Conservation (phyloP, 2,888 invertebrate genomes). For the Germaria angustata region DNA sequence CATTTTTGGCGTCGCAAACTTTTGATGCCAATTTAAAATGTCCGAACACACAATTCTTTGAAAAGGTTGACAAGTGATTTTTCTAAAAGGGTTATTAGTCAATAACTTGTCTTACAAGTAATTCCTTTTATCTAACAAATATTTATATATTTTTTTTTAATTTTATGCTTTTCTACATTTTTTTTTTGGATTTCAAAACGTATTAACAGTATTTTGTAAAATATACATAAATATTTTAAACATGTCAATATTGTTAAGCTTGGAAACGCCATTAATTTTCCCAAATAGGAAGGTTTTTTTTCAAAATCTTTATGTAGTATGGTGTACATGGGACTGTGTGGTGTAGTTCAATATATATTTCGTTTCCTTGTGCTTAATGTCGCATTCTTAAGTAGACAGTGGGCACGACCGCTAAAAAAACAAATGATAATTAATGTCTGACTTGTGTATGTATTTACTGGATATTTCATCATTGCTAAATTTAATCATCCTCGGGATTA, state of each 20-base stretch:
- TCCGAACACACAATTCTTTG: neutral
- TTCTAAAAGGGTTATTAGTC: conserved; percentile 34
- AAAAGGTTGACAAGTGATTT: neutral
- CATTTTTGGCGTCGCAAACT: neutral
- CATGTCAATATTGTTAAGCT: conserved; percentile 55
- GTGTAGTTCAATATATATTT: too few species aligned
- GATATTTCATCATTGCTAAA: too few species aligned
- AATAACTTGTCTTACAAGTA: conserved; percentile 19
- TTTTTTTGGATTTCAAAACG: conserved; percentile 31
- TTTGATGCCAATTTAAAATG: conserved; percentile 7
- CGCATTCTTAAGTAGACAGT: neutral
- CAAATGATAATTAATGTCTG: too few species aligned
- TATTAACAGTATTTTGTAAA: conserved; percentile 5
- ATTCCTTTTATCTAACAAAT: neutral
- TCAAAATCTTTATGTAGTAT: neutral
- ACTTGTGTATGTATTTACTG: too few species aligned
- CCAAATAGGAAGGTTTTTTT: conserved; percentile 34
- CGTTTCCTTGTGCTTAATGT: conserved; percentile 5
- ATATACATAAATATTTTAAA: conserved; percentile 37
- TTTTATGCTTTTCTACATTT: conserved; percentile 38
- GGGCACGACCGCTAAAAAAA: too few species aligned
- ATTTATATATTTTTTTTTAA: conserved; percentile 17
- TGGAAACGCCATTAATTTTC: conserved; percentile 50
- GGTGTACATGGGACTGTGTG: too few species aligned
- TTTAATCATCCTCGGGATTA: too few species aligned